Evolutionary conservation across 2,797 vertebrate species (phyloP).

Genomic region (Channallabes apus): DNA sequence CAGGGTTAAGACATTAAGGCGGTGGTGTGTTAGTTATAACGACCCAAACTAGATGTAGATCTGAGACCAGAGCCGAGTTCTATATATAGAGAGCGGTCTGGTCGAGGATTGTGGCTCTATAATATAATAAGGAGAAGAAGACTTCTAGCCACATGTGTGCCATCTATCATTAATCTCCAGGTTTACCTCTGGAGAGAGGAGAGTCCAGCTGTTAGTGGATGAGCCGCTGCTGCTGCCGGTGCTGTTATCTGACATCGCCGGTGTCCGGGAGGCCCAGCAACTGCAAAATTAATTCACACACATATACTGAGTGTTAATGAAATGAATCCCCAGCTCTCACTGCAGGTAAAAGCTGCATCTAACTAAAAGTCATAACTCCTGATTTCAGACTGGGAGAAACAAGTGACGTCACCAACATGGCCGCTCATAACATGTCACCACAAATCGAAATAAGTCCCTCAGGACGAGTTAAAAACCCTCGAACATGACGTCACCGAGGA

Average conservation of each 20-base stretch:
- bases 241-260: slow-evolving; percentile 83
- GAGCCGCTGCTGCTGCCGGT: slow-evolving; percentile 77
- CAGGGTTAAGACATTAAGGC: neutral
- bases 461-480: neutral
- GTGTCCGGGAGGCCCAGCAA: slow-evolving; percentile 58
- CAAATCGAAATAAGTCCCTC: neutral
- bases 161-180: neutral
- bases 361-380: neutral
- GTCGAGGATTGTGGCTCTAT: neutral
- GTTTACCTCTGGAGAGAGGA: slow-evolving; percentile 82
- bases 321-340: slow-evolving; percentile 10
- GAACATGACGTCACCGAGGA: neutral
- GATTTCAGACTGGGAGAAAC: no score
- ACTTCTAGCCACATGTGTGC: neutral
- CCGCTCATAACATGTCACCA: neutral
- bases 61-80: neutral
- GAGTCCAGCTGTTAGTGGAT: slow-evolving; percentile 85
- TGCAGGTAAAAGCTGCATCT: neutral
- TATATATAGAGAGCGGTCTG: neutral
- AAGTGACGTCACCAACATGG: neutral
- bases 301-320: slow-evolving; percentile 11
- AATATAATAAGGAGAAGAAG: neutral
- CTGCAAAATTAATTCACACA: slow-evolving; percentile 56
- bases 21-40: neutral
- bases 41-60: neutral